Evolutionary conservation across 2,113 vertebrate species (phyloP).

Genomic region (Ctenomys sociabilis): DNA sequence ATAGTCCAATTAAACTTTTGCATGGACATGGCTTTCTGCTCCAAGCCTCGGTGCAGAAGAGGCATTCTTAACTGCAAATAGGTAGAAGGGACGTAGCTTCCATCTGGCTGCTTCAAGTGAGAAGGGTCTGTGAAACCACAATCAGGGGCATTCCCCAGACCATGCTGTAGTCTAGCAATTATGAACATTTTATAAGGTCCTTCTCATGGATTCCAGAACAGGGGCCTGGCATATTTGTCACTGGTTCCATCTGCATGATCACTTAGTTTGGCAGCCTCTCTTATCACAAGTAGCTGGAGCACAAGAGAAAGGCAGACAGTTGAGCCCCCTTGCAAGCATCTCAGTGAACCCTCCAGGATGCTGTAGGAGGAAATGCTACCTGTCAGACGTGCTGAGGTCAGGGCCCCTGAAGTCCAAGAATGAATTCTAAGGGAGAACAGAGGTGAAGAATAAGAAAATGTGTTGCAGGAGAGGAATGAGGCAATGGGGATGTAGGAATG

Average conservation of each 20-base stretch:
- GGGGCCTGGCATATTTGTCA: not conserved
- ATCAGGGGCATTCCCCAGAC: not conserved
- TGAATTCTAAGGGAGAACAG: not conserved
- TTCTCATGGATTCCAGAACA: not conserved
- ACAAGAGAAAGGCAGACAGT: not conserved
- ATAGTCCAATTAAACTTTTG: not conserved
- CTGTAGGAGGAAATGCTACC: not conserved
- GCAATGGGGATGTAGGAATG: not conserved
- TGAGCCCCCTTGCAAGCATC: not conserved
- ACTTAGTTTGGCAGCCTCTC: not conserved
- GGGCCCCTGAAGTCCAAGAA: not conserved
- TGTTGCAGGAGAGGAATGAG: not conserved
- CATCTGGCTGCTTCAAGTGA: not conserved
- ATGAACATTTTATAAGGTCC: not conserved
- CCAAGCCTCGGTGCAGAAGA: not conserved
- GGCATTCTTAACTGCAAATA: not conserved
- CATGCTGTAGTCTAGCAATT: not conserved
- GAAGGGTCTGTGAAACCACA: not conserved
- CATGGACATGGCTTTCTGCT: not conserved
- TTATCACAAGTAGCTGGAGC: not conserved
- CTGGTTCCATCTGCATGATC: not conserved
- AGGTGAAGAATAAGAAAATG: not conserved
- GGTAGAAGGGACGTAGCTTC: not conserved
- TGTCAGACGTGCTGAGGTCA: not conserved
- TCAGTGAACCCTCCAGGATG: not conserved